Evolutionary conservation across 2,113 vertebrate species (phyloP).

Genomic region (Saguinus midas): DNA sequence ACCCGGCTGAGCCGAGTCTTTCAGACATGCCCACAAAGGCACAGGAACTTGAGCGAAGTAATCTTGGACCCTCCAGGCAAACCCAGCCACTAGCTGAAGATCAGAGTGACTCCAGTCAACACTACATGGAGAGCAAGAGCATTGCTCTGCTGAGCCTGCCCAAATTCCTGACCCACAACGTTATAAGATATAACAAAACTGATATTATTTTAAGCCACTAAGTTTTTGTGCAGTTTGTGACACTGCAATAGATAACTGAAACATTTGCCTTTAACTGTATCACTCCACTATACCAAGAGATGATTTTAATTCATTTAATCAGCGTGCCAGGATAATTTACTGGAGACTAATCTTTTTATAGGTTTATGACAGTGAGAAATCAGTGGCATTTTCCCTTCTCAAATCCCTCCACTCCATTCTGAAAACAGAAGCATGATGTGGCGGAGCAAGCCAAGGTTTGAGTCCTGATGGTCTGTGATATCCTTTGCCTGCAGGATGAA

Average conservation of each 20-base stretch:
- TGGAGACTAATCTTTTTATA: neutral
- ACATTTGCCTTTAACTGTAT: neutral
- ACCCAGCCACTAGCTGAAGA: neutral
- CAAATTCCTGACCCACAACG: neutral
- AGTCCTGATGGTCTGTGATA: neutral
- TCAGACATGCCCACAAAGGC: neutral
- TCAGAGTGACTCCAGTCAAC: neutral
- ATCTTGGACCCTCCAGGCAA: neutral
- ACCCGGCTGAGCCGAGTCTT: neutral
- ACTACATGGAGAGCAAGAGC: neutral
- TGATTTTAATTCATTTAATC: neutral
- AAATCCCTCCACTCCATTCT: neutral
- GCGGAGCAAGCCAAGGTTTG: neutral
- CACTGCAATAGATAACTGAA: neutral
- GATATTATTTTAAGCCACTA: neutral
- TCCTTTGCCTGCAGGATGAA: neutral
- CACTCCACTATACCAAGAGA: neutral
- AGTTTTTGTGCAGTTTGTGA: neutral
- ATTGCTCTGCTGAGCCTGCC: neutral
- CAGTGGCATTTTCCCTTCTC: neutral
- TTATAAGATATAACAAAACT: neutral
- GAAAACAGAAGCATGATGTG: neutral
- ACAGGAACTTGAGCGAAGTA: neutral
- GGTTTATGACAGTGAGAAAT: neutral
- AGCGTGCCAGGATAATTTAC: neutral